A percentile compares a stretch with the other conserved stretches of the same genome.
Evolutionary conservation across 2,797 vertebrate genomes (phyloP).

Genomic region (Florisuga fusca): DNA sequence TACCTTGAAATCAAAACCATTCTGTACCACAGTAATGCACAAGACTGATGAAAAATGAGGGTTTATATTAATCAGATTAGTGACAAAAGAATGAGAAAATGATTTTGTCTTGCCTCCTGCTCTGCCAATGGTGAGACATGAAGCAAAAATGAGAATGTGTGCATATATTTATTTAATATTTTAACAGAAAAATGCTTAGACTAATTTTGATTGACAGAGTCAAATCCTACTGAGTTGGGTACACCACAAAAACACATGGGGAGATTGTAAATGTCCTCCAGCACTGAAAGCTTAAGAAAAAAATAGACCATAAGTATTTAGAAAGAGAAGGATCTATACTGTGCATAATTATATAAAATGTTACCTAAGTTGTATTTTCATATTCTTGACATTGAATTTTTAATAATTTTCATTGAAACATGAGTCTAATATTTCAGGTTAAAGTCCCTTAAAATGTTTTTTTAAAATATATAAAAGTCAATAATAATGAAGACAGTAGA

Average conservation of each 20-base stretch:
- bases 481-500: neutral
- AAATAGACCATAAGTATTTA: neutral
- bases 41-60: neutral
- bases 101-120: neutral
- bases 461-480: neutral
- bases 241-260: neutral
- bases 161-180: neutral
- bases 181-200: neutral
- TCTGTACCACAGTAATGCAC: neutral
- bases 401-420: neutral
- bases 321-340: neutral
- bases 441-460: neutral
- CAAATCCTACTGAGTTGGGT: neutral
- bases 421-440: neutral
- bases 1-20: neutral
- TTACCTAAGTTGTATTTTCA: neutral
- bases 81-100: neutral
- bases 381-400: neutral
- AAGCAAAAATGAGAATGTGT: neutral
- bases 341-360: neutral
- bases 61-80: neutral
- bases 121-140: neutral
- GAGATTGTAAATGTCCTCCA: neutral
- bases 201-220: neutral
- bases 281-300: neutral